Base-by-base conservation (phyloP, 92 coral and sea anemone species). In the Heteractis magnifica region DNA sequence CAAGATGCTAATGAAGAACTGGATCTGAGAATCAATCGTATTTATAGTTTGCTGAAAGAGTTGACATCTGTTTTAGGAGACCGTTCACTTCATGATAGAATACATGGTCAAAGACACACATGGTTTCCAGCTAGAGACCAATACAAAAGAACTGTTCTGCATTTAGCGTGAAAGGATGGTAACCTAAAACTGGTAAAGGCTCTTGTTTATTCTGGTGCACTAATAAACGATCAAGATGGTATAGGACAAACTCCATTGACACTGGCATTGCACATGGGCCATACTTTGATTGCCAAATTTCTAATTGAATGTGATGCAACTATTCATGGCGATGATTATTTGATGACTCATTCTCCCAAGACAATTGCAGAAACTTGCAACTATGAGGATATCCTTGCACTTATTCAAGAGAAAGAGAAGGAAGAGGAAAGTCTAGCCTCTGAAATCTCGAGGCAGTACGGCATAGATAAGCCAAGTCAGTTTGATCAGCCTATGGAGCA, bases 181-280 rank as follows among this genome's bases (percentile, higher is more conserved):
- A 74, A 89, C 74, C 74, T 65, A n/a, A 21, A 77, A 4, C 72
- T 89, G 3, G 68, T 68, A 4, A 89, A 86, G 76, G 52, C 77
- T 51, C 64, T 89, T 6, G 58, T 89, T 41, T 81, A 88, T 49
- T 12, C 80, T 75, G 89, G 88, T 55, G 86, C 44, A 14, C 72
- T 76, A 41, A 16, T 82, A 49, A 86, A 89, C 51, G 64, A 49
- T 8, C 15, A 58, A 77, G 89, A 89, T 21, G 88, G 92, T 62
- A 80, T 88, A 52, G 89, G 92, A 8, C 89, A 88, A 20, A 85
- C 92, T 4, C 89, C 92, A 21, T 65, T 86, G 18, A 80, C 89
- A 1, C 70, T 89, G 48, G 84, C 89, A 1, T 85, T 89, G 2
- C 84, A 85, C 77, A 89, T 44, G 56, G 55, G 79, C 10, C 73